phyloP scores from a whole-genome alignment of 2,888 invertebrate genomes.

The Clistopyga incitator region DNA sequence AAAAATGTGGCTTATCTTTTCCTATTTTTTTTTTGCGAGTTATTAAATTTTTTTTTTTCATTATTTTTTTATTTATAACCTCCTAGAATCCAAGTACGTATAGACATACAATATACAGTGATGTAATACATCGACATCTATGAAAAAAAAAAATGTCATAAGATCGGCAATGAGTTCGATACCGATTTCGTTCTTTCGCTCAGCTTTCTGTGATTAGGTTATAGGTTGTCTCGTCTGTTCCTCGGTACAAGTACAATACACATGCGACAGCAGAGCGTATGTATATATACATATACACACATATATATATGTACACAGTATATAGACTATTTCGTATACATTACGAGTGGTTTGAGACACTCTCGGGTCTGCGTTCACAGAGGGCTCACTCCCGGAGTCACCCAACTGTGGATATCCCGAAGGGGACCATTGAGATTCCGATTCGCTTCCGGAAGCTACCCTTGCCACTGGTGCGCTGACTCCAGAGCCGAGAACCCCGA shows the following conservation, averaged over 20 bases:
- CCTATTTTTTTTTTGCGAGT: no score
- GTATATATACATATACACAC: neutral
- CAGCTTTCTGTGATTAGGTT: conserved; percentile 51
- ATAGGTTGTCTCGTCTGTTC: conserved; percentile 51
- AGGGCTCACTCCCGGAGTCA: conserved; percentile 51
- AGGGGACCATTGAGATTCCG: conserved; percentile 75
- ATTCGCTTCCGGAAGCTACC: conserved; percentile 73
- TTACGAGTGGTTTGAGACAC: conserved; percentile 66
- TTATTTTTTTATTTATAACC: no score
- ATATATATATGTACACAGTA: neutral
- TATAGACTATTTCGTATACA: conserved; percentile 63
- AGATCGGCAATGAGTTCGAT: neutral
- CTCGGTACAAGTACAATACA: conserved; percentile 52
- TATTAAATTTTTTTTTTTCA: no score
- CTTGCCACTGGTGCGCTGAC: conserved; percentile 23
- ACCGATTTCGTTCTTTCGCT: conserved; percentile 30
- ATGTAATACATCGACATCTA: no score
- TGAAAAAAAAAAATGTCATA: neutral
- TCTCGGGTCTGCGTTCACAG: conserved; percentile 45
- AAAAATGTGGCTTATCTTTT: no score
- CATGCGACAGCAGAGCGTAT: neutral
- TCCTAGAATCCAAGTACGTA: no score
- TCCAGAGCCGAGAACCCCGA: conserved; percentile 56
- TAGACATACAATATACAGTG: no score
- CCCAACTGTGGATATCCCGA: conserved; percentile 68